These are phyloP conservation scores for Protobothrops mucrosquamatus DNA, from an alignment of 2,113 vertebrate genomes.

Conservation along the genomic window DNA sequence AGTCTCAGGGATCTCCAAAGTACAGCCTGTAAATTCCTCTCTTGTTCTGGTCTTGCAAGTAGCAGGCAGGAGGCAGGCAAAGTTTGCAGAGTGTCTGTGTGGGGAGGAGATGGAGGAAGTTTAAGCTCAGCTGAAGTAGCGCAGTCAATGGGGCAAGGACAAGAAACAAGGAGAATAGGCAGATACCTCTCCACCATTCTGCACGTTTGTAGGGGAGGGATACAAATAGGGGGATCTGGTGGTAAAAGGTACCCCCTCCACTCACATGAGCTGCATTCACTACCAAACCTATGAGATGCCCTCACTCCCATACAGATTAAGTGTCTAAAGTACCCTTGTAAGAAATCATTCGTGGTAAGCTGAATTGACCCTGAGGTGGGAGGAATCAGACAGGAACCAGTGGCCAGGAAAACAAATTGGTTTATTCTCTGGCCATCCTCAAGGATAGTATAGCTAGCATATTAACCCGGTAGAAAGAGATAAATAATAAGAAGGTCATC, in stretches of 20 bases:
- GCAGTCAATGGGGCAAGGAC: not conserved
- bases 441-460: not conserved
- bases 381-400: not conserved
- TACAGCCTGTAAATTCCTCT: not conserved
- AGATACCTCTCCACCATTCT: not conserved
- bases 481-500: not conserved
- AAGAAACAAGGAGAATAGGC: not conserved
- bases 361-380: not conserved
- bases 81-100: not conserved
- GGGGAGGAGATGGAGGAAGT: not conserved
- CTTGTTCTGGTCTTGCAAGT: not conserved
- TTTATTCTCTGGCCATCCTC: not conserved
- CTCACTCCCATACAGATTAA: not conserved
- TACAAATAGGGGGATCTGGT: not conserved
- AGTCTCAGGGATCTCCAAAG: not conserved
- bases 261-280: not conserved
- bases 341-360: not conserved
- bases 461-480: not conserved
- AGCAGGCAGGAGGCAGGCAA: not conserved
- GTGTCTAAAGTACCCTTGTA: not conserved
- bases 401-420: not conserved
- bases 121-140: not conserved
- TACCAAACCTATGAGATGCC: not conserved
- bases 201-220: not conserved
- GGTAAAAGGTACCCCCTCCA: not conserved